Evolutionary conservation across 2,113 vertebrate species (phyloP), one percentile per base, ranked within the genome.

Genomic region (Merops nubicus): DNA sequence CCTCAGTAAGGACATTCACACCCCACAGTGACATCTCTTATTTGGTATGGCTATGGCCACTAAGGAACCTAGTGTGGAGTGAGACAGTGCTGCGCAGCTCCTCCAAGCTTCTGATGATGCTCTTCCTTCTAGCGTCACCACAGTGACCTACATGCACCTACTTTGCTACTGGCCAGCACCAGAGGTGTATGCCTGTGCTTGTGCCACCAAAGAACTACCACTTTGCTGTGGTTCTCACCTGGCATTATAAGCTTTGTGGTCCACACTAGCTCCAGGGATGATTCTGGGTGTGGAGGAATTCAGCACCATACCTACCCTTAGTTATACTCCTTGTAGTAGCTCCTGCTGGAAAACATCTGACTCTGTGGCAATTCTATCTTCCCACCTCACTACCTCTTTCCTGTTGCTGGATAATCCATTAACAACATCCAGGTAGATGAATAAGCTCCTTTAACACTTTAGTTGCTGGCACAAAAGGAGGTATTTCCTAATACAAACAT

Each of bases 281-380:
- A 48, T n/a, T 84, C 21, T 69, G 50, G 40, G 15, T 38, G 11
- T 4, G 22, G 8, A 18, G 13, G 38, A 42, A 8, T 3, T 12
- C 9, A 25, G 22, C 2, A 1, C 11, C 6, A 4, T 34, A 15
- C 26, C 43, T 72, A 4, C 5, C 6, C 9, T 56, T 84, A 1
- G 1, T 43, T 45, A 65, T 43, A 40, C 21, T 67, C 25, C 28
- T 79, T 72, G 29, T 5, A 11, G 19, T 16, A 64, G 53, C 16
- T 69, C 29, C 0, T 69, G 31, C 54, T 69, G 19, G 11, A 31
- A 47, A 89, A 17, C 64, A 14, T 36, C 36, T 36, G 5, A 65
- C 36, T 81, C 60, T 60, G 26, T 73, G 53, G 21, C 53, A 78
- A 29, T 26, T 15, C 4, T 25, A n/a, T 60, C 45, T 81, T 60